Conservation (phyloP, 1,140 invertebrate species). For the Drosophila rhopaloa region DNA sequence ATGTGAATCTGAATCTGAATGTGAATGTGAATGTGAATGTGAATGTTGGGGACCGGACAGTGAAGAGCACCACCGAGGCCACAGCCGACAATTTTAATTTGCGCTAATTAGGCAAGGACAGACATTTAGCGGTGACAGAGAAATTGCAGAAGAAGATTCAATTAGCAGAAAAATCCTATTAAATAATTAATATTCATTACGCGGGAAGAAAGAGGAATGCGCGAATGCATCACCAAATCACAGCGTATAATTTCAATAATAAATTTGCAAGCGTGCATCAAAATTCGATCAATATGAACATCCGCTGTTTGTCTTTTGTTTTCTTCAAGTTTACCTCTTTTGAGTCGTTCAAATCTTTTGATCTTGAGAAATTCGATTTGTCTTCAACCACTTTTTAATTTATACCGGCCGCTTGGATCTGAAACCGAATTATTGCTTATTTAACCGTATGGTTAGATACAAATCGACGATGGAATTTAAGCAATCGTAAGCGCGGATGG, state of each 20-base stretch:
- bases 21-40: neutral
- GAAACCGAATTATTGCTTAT: too few species aligned
- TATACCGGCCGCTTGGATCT: too few species aligned
- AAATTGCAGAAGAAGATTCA: slow-evolving; percentile 60
- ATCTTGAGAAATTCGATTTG: too few species aligned
- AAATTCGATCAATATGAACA: neutral
- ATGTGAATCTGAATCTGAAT: neutral
- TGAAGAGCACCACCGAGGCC: slow-evolving; percentile 32
- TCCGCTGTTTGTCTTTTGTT: too few species aligned
- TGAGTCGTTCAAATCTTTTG: neutral
- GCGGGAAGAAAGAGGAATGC: slow-evolving; percentile 3
- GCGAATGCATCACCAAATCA: slow-evolving; percentile 14
- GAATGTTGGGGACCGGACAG: slow-evolving; percentile 15
- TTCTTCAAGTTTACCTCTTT: neutral
- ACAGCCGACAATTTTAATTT: slow-evolving; percentile 52
- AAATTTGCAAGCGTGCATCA: neutral
- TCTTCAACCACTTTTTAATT: neutral
- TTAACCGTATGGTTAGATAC: too few species aligned
- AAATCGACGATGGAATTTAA: too few species aligned
- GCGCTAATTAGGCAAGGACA: slow-evolving; percentile 71
- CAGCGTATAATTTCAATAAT: slow-evolving; percentile 1
- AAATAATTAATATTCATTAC: slow-evolving; percentile 74
- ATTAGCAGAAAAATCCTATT: slow-evolving; percentile 59
- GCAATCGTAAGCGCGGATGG: too few species aligned
- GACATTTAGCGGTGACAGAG: slow-evolving; percentile 53